Evolutionary conservation across 2,113 vertebrate genomes (phyloP).

Genomic region (Anas platyrhynchos): DNA sequence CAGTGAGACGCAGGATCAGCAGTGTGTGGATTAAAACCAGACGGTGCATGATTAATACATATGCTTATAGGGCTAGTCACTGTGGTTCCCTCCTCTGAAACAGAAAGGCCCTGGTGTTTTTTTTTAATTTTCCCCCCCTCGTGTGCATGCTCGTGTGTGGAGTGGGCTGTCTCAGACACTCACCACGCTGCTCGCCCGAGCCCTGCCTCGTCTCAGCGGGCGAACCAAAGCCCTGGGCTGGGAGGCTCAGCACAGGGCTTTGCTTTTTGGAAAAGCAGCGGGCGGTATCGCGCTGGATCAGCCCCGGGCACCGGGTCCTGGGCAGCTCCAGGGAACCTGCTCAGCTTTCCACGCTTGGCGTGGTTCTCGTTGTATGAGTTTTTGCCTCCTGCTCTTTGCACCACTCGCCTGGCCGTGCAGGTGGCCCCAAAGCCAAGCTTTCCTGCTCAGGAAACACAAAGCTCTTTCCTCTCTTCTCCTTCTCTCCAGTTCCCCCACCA

Average conservation of each 20-base stretch:
- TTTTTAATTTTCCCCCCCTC: background rate
- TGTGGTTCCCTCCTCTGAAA: slow-evolving; percentile 79
- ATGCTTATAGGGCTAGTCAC: slow-evolving; percentile 81
- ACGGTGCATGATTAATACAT: slow-evolving; percentile 84
- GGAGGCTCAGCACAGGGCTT: background rate
- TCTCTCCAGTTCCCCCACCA: background rate
- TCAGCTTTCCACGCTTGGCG: background rate
- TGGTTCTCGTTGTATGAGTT: background rate
- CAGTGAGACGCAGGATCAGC: slow-evolving; percentile 82
- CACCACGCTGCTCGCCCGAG: slow-evolving; percentile 20
- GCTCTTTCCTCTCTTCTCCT: background rate
- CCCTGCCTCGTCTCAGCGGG: slow-evolving; percentile 30
- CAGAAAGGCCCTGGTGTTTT: slow-evolving; percentile 50
- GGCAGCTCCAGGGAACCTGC: background rate
- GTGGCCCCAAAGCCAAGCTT: background rate
- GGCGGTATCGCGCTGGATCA: background rate
- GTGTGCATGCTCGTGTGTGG: slow-evolving; percentile 31
- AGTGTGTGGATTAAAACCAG: slow-evolving; percentile 84
- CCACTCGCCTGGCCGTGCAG: background rate
- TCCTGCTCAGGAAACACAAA: background rate
- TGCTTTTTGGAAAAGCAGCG: background rate
- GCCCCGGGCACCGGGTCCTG: background rate
- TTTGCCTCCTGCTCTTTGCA: background rate
- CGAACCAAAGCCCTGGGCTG: background rate
- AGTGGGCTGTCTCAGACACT: slow-evolving; percentile 48